phyloP scores from a whole-genome alignment of 2,888 invertebrate species.

The Phyllotreta striolata region DNA sequence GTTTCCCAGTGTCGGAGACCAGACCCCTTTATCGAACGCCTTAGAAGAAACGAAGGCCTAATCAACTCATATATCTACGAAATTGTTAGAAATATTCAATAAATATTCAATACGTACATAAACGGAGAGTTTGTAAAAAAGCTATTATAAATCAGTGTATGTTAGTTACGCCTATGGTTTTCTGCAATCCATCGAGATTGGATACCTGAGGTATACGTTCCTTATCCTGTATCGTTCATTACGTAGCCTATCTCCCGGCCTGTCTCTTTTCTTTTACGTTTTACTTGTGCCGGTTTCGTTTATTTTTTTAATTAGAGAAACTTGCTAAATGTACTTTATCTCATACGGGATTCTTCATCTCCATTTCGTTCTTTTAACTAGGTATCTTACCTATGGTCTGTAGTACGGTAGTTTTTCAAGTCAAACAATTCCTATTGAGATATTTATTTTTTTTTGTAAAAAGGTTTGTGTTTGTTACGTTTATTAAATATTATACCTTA shows the following conservation, averaged over 20 bases:
- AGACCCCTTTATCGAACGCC: too few species aligned
- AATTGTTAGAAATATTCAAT: neutral
- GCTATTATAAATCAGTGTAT: neutral
- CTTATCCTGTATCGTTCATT: constrained; percentile 38
- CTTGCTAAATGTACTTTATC: constrained; percentile 49
- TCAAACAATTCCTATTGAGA: too few species aligned
- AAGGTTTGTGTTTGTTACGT: too few species aligned
- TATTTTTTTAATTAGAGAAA: constrained; percentile 48
- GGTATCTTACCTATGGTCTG: constrained; percentile 27
- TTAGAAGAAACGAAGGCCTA: too few species aligned
- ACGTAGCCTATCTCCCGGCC: constrained; percentile 24
- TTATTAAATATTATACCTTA: too few species aligned
- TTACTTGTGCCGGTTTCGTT: constrained; percentile 43
- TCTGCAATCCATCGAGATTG: constrained; percentile 48
- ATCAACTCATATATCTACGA: neutral
- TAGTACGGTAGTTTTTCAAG: too few species aligned
- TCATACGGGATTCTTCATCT: constrained; percentile 45
- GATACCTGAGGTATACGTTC: constrained; percentile 41
- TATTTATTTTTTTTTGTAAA: too few species aligned
- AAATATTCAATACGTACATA: neutral
- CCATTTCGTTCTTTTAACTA: constrained; percentile 42
- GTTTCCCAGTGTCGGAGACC: constrained; percentile 32
- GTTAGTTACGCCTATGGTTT: constrained; percentile 34
- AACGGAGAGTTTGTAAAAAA: too few species aligned
- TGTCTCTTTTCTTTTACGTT: constrained; percentile 31